phyloP scores from a whole-genome alignment of 2,888 invertebrate genomes.

The Metellina segmentata region DNA sequence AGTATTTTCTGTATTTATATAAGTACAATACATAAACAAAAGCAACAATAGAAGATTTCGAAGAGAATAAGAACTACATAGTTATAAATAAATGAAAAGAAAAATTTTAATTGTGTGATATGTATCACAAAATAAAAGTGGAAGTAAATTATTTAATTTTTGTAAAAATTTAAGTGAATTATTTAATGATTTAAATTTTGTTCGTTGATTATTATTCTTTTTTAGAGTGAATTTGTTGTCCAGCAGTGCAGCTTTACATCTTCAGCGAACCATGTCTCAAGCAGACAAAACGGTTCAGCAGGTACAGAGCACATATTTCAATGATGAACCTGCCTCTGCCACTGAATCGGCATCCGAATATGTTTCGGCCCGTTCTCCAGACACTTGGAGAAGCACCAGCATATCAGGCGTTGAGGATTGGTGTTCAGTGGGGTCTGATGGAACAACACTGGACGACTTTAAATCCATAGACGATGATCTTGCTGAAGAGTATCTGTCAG shows the following conservation, averaged over 20 bases:
- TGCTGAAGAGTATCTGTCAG: slow-evolving; percentile 62
- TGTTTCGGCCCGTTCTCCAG: slow-evolving; percentile 66
- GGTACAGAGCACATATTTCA: slow-evolving; percentile 54
- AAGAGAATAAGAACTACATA: too few species aligned
- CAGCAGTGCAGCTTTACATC: slow-evolving; percentile 55
- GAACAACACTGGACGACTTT: slow-evolving; percentile 64
- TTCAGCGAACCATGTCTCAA: slow-evolving; percentile 64
- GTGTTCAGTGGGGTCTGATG: slow-evolving; percentile 68
- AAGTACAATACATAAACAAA: too few species aligned
- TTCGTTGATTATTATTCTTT: background rate
- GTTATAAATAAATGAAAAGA: too few species aligned
- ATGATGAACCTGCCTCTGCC: slow-evolving; percentile 32
- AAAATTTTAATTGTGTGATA: too few species aligned
- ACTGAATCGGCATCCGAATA: slow-evolving; percentile 64
- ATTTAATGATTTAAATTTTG: too few species aligned
- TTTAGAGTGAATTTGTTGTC: slow-evolving; percentile 64
- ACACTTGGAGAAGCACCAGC: slow-evolving; percentile 70
- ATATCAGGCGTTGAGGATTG: slow-evolving; percentile 72
- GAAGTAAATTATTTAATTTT: too few species aligned
- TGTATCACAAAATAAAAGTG: too few species aligned
- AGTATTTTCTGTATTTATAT: too few species aligned
- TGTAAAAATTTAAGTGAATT: too few species aligned
- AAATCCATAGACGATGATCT: slow-evolving; percentile 64
- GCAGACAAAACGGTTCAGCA: slow-evolving; percentile 64
- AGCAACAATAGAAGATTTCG: too few species aligned